phyloP scores from a whole-genome alignment of 2,113 vertebrate genomes.

The Puffinus mauretanicus region DNA sequence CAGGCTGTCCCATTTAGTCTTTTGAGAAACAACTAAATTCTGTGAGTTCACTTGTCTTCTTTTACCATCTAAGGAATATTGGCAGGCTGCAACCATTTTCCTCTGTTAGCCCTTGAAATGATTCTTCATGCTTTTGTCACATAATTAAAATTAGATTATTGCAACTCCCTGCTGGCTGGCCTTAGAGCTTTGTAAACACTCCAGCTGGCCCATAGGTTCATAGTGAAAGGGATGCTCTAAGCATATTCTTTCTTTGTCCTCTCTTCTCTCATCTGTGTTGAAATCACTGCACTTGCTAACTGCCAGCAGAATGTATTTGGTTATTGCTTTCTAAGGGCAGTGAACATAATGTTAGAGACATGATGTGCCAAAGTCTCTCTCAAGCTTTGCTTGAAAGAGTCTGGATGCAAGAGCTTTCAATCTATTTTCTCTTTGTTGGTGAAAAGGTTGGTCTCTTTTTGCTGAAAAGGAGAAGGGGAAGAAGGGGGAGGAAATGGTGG shows the following conservation, averaged over 20 bases:
- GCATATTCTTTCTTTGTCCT: conserved; percentile 61
- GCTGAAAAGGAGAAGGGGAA: conserved; percentile 42
- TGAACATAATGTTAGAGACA: conserved; percentile 47
- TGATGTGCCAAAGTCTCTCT: conserved; percentile 54
- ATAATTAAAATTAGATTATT: conserved; percentile 84
- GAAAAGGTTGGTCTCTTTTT: not conserved
- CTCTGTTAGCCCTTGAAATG: conserved; percentile 76
- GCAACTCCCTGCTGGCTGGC: conserved; percentile 73
- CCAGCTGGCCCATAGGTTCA: conserved; percentile 73
- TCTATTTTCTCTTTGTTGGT: conserved; percentile 53
- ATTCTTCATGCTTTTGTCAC: conserved; percentile 80
- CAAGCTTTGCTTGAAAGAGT: conserved; percentile 58
- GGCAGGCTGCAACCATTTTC: conserved; percentile 74
- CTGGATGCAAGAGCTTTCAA: conserved; percentile 48
- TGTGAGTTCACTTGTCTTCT: conserved; percentile 69
- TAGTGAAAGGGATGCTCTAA: conserved; percentile 70
- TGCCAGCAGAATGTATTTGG: conserved; percentile 60
- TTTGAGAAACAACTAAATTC: conserved; percentile 67
- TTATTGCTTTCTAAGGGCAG: conserved; percentile 68
- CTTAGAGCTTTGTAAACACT: conserved; percentile 73
- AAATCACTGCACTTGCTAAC: conserved; percentile 61
- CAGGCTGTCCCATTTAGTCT: conserved; percentile 58
- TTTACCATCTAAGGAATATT: conserved; percentile 78
- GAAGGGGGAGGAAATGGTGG: conserved; percentile 1
- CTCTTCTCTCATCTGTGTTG: conserved; percentile 55